Conservation (phyloP, 2,888 invertebrate genomes). For the Nycteola revayana region DNA sequence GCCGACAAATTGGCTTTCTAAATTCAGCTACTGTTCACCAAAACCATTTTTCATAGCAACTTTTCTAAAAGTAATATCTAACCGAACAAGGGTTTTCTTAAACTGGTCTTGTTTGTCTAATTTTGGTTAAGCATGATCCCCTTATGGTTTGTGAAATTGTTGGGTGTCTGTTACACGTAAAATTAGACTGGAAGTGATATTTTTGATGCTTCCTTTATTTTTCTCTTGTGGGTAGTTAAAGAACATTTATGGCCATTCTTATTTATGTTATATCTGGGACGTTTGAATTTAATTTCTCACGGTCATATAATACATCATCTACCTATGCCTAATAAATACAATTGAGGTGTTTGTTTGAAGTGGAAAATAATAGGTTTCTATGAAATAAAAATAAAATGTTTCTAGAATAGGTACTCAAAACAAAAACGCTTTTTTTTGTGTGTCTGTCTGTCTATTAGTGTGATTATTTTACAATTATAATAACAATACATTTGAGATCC, state of each 20-base stretch:
- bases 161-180: slow-evolving; percentile 43
- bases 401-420: too few relatives aligned
- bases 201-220: slow-evolving; percentile 21
- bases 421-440: too few relatives aligned
- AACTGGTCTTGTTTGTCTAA: slow-evolving; percentile 35
- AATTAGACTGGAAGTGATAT: slow-evolving; percentile 34
- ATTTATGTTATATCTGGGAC: too few relatives aligned
- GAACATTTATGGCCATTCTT: neutral
- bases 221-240: slow-evolving; percentile 2
- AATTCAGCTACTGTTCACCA: slow-evolving; percentile 38
- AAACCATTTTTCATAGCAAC: slow-evolving; percentile 28
- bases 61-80: neutral
- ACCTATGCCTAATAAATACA: too few relatives aligned
- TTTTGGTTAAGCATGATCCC: slow-evolving; percentile 43
- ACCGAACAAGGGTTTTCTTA: slow-evolving; percentile 5
- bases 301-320: too few relatives aligned
- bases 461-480: too few relatives aligned
- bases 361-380: too few relatives aligned
- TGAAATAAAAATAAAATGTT: too few relatives aligned
- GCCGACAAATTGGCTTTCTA: slow-evolving; percentile 69
- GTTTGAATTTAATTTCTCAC: too few relatives aligned
- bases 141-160: slow-evolving; percentile 48
- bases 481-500: too few relatives aligned
- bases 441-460: too few relatives aligned
- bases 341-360: too few relatives aligned